phyloP scores from a whole-genome alignment of 2,888 invertebrate genomes.

The Drosophila aldrichi region DNA sequence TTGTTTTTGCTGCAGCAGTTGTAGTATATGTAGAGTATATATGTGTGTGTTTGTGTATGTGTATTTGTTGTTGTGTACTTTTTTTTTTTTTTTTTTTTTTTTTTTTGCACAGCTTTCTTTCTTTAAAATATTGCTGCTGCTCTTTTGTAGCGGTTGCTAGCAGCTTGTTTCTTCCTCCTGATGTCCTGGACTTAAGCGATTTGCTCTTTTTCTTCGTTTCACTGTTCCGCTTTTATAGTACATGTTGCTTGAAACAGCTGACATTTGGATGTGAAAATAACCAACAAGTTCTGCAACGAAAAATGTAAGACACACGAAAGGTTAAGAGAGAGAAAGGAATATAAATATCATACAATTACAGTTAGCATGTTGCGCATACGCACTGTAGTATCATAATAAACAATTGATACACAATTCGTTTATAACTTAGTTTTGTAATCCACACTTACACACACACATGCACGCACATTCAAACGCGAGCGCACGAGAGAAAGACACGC shows the following conservation, averaged over 20 bases:
- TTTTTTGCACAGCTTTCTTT: slow-evolving; percentile 15
- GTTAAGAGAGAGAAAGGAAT: not conserved
- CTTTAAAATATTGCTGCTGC: slow-evolving; percentile 36
- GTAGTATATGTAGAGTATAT: slow-evolving; percentile 7
- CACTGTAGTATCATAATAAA: slow-evolving; percentile 32
- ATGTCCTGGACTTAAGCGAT: slow-evolving; percentile 60
- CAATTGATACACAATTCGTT: slow-evolving; percentile 3
- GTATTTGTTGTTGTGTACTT: slow-evolving; percentile 11
- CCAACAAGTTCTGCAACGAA: slow-evolving; percentile 45
- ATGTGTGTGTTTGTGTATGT: not conserved
- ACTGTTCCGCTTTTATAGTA: slow-evolving; percentile 68
- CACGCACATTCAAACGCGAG: slow-evolving; percentile 1
- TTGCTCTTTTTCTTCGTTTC: slow-evolving; percentile 72
- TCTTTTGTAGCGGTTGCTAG: slow-evolving; percentile 43
- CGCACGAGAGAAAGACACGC: slow-evolving; percentile 1
- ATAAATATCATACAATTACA: slow-evolving; percentile 12
- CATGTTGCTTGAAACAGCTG: slow-evolving; percentile 74
- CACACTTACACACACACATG: slow-evolving; percentile 5
- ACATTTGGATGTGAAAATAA: slow-evolving; percentile 56
- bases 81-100: not conserved
- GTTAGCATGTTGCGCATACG: slow-evolving; percentile 62
- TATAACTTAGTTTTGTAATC: slow-evolving; percentile 32
- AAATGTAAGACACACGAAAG: slow-evolving; percentile 17
- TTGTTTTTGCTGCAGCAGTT: slow-evolving; percentile 19
- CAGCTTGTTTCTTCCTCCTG: slow-evolving; percentile 36